Percentiles rank a stretch among this genome's conserved stretches.
phyloP scores from a whole-genome alignment of 2,888 invertebrate species.

The Mesochorus sp. region DNA sequence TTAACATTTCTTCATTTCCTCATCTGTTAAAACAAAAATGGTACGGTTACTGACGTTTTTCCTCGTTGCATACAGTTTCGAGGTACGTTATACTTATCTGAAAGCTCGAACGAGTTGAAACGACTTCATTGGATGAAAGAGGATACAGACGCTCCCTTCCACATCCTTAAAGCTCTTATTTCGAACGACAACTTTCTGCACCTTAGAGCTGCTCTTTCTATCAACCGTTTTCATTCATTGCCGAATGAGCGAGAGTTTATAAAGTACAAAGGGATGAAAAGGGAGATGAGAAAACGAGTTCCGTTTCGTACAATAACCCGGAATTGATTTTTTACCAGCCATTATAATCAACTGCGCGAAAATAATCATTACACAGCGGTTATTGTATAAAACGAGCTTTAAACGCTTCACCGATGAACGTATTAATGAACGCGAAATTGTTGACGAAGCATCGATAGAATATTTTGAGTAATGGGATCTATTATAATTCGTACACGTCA shows the following conservation, averaged over 20 bases:
- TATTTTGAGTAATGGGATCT: neutral
- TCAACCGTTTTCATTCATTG: conserved; percentile 54
- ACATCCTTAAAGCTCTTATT: conserved; percentile 17
- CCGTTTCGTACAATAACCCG: neutral
- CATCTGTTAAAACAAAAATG: neutral
- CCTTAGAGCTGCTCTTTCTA: conserved; percentile 44
- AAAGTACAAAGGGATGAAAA: conserved; percentile 16
- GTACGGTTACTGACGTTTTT: neutral
- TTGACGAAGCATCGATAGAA: neutral
- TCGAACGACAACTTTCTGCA: conserved; percentile 48
- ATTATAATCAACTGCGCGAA: neutral
- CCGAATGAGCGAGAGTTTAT: conserved; percentile 34
- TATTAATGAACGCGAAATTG: neutral
- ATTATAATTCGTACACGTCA: conserved; percentile 23
- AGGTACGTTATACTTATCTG: conserved; percentile 27
- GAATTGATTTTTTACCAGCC: neutral
- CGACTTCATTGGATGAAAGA: conserved; percentile 45
- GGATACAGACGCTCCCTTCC: neutral
- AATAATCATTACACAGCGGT: neutral
- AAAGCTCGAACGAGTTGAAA: conserved; percentile 49
- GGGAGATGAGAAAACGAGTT: neutral
- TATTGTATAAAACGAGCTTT: neutral
- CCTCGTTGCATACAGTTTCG: neutral
- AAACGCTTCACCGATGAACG: neutral
- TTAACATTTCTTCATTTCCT: no score